Evolutionary conservation across 2,113 vertebrate species (phyloP).

Genomic region (Malurus melanocephalus): DNA sequence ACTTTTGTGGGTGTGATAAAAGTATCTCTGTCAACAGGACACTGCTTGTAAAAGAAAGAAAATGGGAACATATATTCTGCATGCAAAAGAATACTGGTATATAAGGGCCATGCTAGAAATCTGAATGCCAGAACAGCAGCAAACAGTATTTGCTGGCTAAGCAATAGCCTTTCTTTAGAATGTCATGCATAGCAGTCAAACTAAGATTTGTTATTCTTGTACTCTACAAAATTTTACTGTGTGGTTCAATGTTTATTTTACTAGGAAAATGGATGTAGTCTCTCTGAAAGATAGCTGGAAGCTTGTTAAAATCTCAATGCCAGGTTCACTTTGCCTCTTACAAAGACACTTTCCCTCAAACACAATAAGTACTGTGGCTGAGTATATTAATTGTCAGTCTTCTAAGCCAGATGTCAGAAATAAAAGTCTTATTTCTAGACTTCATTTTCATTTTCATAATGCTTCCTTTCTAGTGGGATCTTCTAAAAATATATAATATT

Average conservation of each 20-base stretch:
- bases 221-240: neutral
- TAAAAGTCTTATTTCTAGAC: neutral
- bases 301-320: neutral
- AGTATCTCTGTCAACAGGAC: neutral
- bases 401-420: neutral
- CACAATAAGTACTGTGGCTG: neutral
- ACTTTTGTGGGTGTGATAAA: neutral
- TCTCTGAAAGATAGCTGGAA: neutral
- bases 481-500: neutral
- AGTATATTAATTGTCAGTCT: neutral
- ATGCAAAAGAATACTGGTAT: neutral
- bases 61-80: neutral
- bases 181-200: neutral
- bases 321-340: neutral
- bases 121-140: neutral
- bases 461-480: neutral
- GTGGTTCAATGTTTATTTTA: slow-evolving; percentile 2
- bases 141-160: neutral
- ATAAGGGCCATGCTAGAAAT: neutral
- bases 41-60: neutral
- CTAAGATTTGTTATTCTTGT: neutral
- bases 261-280: neutral
- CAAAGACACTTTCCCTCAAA: neutral
- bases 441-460: neutral
- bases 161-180: neutral